Percentiles rank a stretch among this genome's conserved stretches.
Evolutionary conservation across 1,140 invertebrate species (phyloP).

Genomic region (Orchestia grillus): DNA sequence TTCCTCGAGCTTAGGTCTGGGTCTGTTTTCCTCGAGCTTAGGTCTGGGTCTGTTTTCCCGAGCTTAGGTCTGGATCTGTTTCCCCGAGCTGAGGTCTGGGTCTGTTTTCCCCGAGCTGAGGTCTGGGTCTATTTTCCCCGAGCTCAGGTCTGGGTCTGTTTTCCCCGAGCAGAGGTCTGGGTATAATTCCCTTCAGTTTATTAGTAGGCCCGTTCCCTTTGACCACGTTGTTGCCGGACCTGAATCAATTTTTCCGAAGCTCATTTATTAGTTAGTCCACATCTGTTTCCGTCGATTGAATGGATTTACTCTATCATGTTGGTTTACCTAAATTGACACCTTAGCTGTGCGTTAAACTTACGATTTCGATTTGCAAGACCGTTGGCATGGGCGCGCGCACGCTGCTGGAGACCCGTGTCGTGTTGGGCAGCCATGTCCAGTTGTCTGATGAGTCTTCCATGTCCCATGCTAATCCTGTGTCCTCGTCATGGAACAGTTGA

Average conservation of each 20-base stretch:
- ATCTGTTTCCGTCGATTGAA: too few species aligned
- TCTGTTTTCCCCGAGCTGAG: neutral
- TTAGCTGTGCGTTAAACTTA: too few species aligned
- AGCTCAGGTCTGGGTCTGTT: neutral
- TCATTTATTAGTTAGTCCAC: too few species aligned
- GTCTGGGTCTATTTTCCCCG: neutral
- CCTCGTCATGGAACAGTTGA: too few species aligned
- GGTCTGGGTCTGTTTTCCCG: neutral
- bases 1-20: neutral
- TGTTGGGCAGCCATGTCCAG: too few species aligned
- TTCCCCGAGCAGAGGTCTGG: neutral
- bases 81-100: neutral
- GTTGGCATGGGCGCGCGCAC: too few species aligned
- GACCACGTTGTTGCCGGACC: neutral
- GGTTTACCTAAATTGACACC: too few species aligned
- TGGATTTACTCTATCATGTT: too few species aligned
- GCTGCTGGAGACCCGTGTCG: too few species aligned
- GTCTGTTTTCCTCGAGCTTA: neutral
- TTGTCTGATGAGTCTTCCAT: too few species aligned
- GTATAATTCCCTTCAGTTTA: neutral
- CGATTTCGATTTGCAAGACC: too few species aligned
- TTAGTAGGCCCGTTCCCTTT: neutral
- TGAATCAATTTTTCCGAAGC: neutral
- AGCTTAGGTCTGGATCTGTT: neutral
- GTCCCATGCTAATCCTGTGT: too few species aligned